Evolutionary conservation across 2,113 vertebrate species (phyloP).

Genomic region (Psittacara wagleri): DNA sequence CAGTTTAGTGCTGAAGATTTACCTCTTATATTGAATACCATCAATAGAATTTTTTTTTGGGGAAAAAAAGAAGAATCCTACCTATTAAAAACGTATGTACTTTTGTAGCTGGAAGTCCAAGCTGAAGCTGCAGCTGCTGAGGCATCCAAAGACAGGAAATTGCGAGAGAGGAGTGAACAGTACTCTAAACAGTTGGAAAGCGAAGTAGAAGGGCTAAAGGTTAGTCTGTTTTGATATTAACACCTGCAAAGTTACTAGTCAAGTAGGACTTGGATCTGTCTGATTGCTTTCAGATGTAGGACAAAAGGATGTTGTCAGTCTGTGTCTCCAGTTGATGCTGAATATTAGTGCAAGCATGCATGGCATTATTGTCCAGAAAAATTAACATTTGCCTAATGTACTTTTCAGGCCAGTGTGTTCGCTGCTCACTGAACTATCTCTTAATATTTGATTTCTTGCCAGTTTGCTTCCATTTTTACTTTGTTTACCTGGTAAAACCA

Average conservation of each 20-base stretch:
- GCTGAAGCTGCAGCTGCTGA: slow-evolving; percentile 87
- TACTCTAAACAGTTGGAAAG: slow-evolving; percentile 93
- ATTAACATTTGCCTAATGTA: neutral
- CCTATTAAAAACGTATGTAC: slow-evolving; percentile 44
- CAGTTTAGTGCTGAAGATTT: slow-evolving; percentile 21
- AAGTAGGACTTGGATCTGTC: neutral
- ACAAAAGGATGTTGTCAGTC: neutral
- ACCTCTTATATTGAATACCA: neutral
- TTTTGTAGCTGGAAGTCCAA: slow-evolving; percentile 89
- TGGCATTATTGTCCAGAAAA: neutral
- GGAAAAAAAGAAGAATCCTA: neutral
- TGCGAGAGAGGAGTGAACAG: slow-evolving; percentile 92
- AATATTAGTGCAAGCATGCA: neutral
- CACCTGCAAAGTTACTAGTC: slow-evolving; percentile 24
- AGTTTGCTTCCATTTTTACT: neutral
- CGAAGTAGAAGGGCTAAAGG: slow-evolving; percentile 94
- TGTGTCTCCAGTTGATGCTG: neutral
- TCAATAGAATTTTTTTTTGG: neutral
- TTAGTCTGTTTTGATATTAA: slow-evolving; percentile 69
- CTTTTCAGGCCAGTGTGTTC: neutral
- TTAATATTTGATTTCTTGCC: neutral
- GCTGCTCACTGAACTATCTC: neutral
- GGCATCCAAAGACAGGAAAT: slow-evolving; percentile 92
- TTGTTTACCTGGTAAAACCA: neutral
- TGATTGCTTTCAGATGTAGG: slow-evolving; percentile 33